Evolutionary conservation across 2,888 invertebrate genomes (phyloP).

Genomic region (Eupithecia dodoneata): DNA sequence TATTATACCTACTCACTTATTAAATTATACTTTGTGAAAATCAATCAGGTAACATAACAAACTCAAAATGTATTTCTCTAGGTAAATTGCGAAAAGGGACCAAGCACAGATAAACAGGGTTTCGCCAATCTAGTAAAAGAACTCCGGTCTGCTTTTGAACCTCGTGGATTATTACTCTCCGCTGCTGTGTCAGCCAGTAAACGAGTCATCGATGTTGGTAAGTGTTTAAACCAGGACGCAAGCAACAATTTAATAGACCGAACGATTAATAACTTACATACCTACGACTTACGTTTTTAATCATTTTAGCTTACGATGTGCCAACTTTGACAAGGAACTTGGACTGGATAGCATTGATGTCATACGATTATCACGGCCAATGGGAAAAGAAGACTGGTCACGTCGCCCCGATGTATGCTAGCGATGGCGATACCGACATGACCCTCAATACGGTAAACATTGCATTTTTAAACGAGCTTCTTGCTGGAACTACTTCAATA

Average conservation of each 20-base stretch:
- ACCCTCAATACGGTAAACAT: conserved; percentile 87
- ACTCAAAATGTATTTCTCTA: conserved; percentile 50
- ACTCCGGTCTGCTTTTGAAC: conserved; percentile 87
- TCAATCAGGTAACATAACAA: no score
- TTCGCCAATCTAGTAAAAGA: conserved; percentile 91
- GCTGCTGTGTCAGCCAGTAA: conserved; percentile 94
- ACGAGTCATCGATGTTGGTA: conserved; percentile 91
- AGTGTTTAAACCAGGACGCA: conserved; percentile 19
- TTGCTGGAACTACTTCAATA: background rate
- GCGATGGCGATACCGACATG: conserved; percentile 88
- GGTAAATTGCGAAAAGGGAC: conserved; percentile 93
- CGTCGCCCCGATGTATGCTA: conserved; percentile 93
- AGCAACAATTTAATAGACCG: background rate
- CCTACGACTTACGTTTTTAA: background rate
- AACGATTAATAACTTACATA: background rate
- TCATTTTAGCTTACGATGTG: conserved; percentile 87
- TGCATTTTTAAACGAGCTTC: background rate
- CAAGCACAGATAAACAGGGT: conserved; percentile 90
- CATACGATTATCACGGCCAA: conserved; percentile 95
- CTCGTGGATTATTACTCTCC: conserved; percentile 89
- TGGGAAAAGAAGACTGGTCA: conserved; percentile 97
- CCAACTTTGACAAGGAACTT: conserved; percentile 89
- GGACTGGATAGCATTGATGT: conserved; percentile 96
- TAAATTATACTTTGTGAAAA: background rate
- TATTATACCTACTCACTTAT: background rate